A percentile compares a stretch with the other conserved stretches of the same genome.
Evolutionary conservation across 2,113 vertebrate species (phyloP).

Genomic region (Macquaria australasica): DNA sequence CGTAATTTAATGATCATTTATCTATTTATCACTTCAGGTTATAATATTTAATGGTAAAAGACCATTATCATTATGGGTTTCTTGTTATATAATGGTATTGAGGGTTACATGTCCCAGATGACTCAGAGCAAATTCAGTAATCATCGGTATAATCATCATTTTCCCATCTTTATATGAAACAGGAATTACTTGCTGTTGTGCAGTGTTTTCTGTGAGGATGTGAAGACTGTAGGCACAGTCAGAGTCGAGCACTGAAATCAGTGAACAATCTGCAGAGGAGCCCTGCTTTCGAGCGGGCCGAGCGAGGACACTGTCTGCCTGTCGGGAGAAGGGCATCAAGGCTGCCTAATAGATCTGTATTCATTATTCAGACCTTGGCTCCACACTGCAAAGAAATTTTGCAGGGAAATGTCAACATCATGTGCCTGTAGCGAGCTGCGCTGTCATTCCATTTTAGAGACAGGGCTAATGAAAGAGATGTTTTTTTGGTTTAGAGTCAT

Average conservation of each 20-base stretch:
- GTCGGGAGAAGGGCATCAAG: slow-evolving; percentile 30
- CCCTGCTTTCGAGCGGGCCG: neutral
- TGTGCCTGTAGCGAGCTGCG: slow-evolving; percentile 9
- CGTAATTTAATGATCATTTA: neutral
- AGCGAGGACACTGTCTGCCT: slow-evolving; percentile 49
- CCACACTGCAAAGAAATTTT: slow-evolving; percentile 25
- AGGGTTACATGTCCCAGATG: neutral
- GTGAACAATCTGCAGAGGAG: slow-evolving; percentile 12
- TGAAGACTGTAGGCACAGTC: slow-evolving; percentile 9
- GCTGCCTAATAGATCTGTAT: slow-evolving; percentile 59
- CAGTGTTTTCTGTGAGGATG: slow-evolving; percentile 12
- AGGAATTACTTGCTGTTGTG: neutral
- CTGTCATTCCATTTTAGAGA: slow-evolving; percentile 40
- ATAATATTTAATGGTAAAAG: neutral
- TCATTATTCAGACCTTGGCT: slow-evolving; percentile 71
- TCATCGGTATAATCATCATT: neutral
- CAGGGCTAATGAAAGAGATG: slow-evolving; percentile 12
- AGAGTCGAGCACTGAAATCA: slow-evolving; percentile 5
- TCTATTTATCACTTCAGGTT: slow-evolving; percentile 1
- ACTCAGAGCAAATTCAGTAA: neutral
- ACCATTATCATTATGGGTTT: neutral
- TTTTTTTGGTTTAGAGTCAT: slow-evolving; percentile 16
- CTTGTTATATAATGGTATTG: neutral
- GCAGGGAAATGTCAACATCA: slow-evolving; percentile 52
- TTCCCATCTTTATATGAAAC: neutral